These are phyloP conservation scores for Dermochelys coriacea DNA, from an alignment of 2,797 vertebrate species.

Conservation along the genomic window DNA sequence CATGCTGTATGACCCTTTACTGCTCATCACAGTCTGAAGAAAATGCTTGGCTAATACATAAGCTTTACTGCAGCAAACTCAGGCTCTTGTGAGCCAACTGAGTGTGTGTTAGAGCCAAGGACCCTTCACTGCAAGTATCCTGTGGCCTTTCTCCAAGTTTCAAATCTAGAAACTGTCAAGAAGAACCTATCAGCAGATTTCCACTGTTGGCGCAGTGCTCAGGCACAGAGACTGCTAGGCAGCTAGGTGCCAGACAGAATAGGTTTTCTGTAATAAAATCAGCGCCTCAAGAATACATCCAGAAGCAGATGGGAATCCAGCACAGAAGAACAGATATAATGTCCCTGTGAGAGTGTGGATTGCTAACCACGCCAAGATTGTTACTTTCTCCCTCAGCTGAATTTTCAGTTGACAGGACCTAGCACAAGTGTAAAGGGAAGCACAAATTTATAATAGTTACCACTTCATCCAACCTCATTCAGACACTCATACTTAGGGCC, in stretches of 20 bases:
- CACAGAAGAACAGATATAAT: background rate
- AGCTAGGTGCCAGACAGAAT: background rate
- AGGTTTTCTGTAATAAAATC: background rate
- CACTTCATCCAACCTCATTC: fast-evolving
- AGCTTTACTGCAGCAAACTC: background rate
- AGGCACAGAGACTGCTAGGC: background rate
- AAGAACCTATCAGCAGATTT: background rate
- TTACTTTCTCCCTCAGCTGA: background rate
- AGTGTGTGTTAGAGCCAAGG: background rate
- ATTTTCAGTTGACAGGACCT: background rate
- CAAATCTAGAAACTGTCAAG: background rate
- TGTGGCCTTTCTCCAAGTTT: background rate
- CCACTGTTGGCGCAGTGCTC: background rate
- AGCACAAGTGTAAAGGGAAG: background rate
- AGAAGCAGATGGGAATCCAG: background rate
- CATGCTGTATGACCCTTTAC: background rate
- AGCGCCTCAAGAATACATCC: background rate
- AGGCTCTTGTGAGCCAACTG: background rate
- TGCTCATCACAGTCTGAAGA: background rate
- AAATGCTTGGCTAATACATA: fast-evolving
- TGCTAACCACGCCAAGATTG: background rate
- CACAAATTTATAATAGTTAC: fast-evolving
- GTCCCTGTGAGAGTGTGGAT: background rate
- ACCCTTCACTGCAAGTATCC: background rate
- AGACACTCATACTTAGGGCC: background rate